A percentile compares a stretch with the other conserved stretches of the same genome.
Conservation (phyloP, 2,888 invertebrate genomes). For the Tortricodes alternella region DNA sequence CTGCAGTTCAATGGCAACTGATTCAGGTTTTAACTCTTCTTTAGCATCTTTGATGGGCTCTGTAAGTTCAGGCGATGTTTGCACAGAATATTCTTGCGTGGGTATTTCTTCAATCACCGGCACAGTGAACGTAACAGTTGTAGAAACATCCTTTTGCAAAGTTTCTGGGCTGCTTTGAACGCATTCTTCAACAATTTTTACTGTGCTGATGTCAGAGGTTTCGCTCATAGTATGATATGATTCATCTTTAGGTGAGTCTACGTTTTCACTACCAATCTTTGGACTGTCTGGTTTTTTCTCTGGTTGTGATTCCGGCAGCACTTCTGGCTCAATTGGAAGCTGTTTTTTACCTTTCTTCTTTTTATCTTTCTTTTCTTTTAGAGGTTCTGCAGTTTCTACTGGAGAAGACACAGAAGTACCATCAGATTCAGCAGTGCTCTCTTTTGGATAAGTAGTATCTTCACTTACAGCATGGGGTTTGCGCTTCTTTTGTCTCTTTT, state of each 20-base stretch:
- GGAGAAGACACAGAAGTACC: slow-evolving; percentile 58
- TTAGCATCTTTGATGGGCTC: slow-evolving; percentile 63
- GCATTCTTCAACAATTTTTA: slow-evolving; percentile 86
- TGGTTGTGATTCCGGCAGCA: slow-evolving; percentile 43
- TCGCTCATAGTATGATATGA: slow-evolving; percentile 84
- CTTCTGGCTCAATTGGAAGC: slow-evolving; percentile 50
- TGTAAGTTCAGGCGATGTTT: slow-evolving; percentile 81
- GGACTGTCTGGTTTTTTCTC: slow-evolving; percentile 64
- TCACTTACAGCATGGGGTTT: slow-evolving; percentile 64
- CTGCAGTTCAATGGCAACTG: slow-evolving; percentile 72
- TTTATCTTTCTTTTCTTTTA: slow-evolving; percentile 52
- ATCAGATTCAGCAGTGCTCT: slow-evolving; percentile 66
- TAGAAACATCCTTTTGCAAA: slow-evolving; percentile 70
- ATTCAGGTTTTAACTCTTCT: slow-evolving; percentile 54
- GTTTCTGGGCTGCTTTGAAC: slow-evolving; percentile 78
- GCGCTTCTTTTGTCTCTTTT: slow-evolving; percentile 79
- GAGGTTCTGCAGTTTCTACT: slow-evolving; percentile 51
- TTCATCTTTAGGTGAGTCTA: slow-evolving; percentile 81
- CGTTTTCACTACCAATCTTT: slow-evolving; percentile 73
- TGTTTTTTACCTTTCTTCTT: slow-evolving; percentile 81
- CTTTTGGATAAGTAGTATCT: slow-evolving; percentile 67
- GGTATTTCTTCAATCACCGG: slow-evolving; percentile 83
- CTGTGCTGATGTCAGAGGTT: slow-evolving; percentile 81
- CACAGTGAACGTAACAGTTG: slow-evolving; percentile 81
- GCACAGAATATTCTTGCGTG: slow-evolving; percentile 81